Evolutionary conservation across 2,797 vertebrate species (phyloP).

Genomic region (Manis crassicaudata): DNA sequence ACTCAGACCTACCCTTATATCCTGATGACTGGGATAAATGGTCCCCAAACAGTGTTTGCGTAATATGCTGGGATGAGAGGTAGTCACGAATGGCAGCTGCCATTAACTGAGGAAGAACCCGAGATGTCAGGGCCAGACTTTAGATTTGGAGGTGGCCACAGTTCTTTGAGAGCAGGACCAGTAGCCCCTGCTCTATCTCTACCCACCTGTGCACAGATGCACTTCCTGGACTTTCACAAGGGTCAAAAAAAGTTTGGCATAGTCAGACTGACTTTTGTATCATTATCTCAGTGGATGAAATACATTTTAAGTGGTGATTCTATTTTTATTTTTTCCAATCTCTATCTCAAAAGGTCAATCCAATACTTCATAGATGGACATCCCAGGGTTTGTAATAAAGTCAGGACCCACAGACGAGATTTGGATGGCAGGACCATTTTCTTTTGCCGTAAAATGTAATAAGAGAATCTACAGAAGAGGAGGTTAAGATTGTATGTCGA

Average conservation of each 20-base stretch:
- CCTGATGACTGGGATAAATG: not conserved
- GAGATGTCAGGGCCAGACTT: not conserved
- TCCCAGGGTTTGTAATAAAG: not conserved
- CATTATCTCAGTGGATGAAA: slow-evolving; percentile 33
- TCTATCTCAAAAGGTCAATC: slow-evolving; percentile 65
- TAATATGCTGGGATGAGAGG: not conserved
- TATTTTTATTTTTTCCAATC: slow-evolving; percentile 75
- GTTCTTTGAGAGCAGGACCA: not conserved
- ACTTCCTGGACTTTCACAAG: not conserved
- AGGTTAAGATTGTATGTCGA: slow-evolving; percentile 2
- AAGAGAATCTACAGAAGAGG: slow-evolving; percentile 56
- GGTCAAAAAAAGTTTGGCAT: slow-evolving; percentile 50
- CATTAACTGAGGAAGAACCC: not conserved
- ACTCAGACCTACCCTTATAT: not conserved
- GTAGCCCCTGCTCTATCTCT: not conserved
- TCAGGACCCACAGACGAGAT: slow-evolving; percentile 49
- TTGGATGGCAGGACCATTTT: slow-evolving; percentile 64
- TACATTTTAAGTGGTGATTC: slow-evolving; percentile 56
- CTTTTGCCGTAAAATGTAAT: slow-evolving; percentile 69
- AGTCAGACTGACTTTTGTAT: slow-evolving; percentile 34
- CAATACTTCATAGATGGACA: not conserved
- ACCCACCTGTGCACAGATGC: not conserved
- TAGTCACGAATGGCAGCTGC: not conserved
- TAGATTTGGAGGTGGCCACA: not conserved
- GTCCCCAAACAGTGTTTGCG: not conserved